Evolutionary conservation across 2,888 invertebrate species (phyloP).

Genomic region (Hipparchia semele): DNA sequence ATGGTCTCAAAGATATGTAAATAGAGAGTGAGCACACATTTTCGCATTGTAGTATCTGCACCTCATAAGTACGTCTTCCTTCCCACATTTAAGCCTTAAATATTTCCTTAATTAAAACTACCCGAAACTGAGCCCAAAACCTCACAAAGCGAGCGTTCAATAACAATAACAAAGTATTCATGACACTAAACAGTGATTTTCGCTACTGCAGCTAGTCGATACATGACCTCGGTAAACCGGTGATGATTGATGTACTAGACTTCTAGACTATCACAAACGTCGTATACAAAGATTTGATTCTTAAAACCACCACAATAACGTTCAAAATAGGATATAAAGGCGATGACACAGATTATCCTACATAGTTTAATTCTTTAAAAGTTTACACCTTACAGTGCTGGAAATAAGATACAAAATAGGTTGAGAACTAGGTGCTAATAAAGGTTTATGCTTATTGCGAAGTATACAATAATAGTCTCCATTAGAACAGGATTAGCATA

Average conservation of each 20-base stretch:
- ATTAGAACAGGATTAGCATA: conserved; percentile 18
- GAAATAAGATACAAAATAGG: not conserved
- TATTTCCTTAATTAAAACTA: too few relatives aligned
- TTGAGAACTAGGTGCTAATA: conserved; percentile 6
- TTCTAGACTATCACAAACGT: not conserved
- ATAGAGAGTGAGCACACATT: too few relatives aligned
- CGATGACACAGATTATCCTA: not conserved
- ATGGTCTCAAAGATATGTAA: too few relatives aligned
- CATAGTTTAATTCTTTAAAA: not conserved
- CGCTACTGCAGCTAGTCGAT: not conserved
- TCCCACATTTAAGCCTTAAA: too few relatives aligned
- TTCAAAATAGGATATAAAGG: not conserved
- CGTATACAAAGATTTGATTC: not conserved
- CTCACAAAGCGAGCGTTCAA: too few relatives aligned
- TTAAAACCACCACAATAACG: not conserved
- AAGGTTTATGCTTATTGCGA: conserved; percentile 20
- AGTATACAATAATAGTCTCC: conserved; percentile 10
- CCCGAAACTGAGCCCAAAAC: too few relatives aligned
- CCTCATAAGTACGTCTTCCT: too few relatives aligned
- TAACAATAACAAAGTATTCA: not conserved
- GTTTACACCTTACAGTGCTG: not conserved
- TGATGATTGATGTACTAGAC: conserved; percentile 5
- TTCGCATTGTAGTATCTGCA: too few relatives aligned
- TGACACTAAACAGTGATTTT: not conserved
- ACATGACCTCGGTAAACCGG: conserved; percentile 9